These are phyloP conservation scores for Xestia sexstrigata DNA, from an alignment of 2,888 invertebrate genomes.

Conservation along the genomic window DNA sequence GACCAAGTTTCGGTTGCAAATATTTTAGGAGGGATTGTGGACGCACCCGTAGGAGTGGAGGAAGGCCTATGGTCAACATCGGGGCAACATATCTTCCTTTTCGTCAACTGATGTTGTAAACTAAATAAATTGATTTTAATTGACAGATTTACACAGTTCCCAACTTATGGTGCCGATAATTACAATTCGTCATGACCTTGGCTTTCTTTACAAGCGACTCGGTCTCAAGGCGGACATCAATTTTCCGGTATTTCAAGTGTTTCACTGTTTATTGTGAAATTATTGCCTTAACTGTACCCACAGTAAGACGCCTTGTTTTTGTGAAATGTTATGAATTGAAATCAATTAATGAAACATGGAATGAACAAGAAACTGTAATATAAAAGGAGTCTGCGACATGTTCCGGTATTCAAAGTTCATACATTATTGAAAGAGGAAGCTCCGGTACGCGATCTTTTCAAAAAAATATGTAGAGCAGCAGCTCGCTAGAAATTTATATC, in stretches of 20 bases:
- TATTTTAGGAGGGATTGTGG: neutral
- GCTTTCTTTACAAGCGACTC: constrained; percentile 71
- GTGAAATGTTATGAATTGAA: neutral
- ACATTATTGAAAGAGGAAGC: neutral
- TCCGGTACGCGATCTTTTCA: constrained; percentile 22
- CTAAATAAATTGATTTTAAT: constrained; percentile 23
- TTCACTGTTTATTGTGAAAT: constrained; percentile 62
- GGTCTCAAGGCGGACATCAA: constrained; percentile 71
- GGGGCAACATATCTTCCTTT: neutral
- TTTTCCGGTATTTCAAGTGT: constrained; percentile 76
- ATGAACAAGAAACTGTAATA: neutral
- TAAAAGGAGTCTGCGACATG: neutral
- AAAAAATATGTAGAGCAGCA: constrained; percentile 57
- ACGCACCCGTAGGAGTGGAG: too few species aligned
- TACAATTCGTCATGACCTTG: constrained; percentile 76
- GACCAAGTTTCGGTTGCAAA: neutral
- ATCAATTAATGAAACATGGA: neutral
- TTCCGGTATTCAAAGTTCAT: constrained; percentile 1
- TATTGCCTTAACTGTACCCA: constrained; percentile 18
- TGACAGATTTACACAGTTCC: constrained; percentile 36
- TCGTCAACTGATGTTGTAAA: neutral
- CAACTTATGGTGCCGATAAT: constrained; percentile 63
- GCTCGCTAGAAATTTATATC: constrained; percentile 66
- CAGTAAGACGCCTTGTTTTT: constrained; percentile 1
- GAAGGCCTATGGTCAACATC: neutral